phyloP scores from a whole-genome alignment of 2,888 invertebrate genomes.

The Altica lythri region DNA sequence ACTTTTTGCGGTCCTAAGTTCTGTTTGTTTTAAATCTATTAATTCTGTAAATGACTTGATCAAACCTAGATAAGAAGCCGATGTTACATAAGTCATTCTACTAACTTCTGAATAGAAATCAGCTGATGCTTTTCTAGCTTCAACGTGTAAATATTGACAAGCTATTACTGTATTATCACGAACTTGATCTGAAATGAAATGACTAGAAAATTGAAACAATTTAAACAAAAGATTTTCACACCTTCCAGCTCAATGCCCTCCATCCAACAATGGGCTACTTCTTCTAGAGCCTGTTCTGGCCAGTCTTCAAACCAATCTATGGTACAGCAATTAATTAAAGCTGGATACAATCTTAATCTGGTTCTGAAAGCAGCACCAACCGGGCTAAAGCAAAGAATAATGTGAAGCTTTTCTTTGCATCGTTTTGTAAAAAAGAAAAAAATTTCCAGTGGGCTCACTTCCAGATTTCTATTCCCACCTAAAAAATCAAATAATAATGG shows the following conservation, averaged over 20 bases:
- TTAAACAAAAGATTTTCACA: not conserved
- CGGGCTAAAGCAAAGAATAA: slow-evolving; percentile 85
- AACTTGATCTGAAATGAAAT: slow-evolving; percentile 49
- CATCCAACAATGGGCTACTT: slow-evolving; percentile 77
- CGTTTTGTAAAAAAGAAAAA: slow-evolving; percentile 76
- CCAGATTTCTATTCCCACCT: slow-evolving; percentile 76
- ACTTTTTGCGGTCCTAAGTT: slow-evolving; percentile 72
- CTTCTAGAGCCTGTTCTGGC: slow-evolving; percentile 87
- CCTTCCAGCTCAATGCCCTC: slow-evolving; percentile 73
- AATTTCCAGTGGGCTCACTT: slow-evolving; percentile 77
- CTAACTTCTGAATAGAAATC: slow-evolving; percentile 69
- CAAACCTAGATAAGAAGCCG: slow-evolving; percentile 82
- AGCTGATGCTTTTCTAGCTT: slow-evolving; percentile 67
- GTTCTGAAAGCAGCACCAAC: slow-evolving; percentile 81
- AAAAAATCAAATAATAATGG: not conserved
- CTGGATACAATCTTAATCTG: slow-evolving; percentile 78
- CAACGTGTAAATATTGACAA: slow-evolving; percentile 88
- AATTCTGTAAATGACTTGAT: slow-evolving; percentile 76
- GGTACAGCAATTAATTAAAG: slow-evolving; percentile 85
- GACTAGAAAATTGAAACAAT: not conserved
- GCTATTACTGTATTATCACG: slow-evolving; percentile 71
- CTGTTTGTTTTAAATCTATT: slow-evolving; percentile 73
- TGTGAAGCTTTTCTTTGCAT: slow-evolving; percentile 79
- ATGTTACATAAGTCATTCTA: slow-evolving; percentile 81
- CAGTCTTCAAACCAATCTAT: slow-evolving; percentile 90